Conservation (phyloP, 1,140 invertebrate species). For the Drosophila bifasciata region DNA sequence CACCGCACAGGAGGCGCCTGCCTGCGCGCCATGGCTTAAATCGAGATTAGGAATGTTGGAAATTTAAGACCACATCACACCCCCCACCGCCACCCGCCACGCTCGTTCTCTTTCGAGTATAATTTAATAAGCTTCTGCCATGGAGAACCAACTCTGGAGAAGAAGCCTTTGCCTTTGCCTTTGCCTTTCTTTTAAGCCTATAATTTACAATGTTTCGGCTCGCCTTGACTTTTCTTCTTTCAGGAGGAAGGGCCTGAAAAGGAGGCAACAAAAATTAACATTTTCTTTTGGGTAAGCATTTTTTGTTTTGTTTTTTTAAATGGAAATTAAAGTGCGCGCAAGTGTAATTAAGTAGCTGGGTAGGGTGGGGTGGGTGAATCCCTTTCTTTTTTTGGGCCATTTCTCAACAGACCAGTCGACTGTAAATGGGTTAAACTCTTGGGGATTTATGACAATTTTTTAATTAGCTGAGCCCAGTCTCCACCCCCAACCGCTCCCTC, state of each 20-base stretch:
- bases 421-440: constrained; percentile 72
- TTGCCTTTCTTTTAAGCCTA: constrained; percentile 62
- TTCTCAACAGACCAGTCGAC: constrained; percentile 61
- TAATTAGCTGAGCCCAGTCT: constrained; percentile 58
- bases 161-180: constrained; percentile 14
- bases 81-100: background rate
- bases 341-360: constrained; percentile 80
- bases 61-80: constrained; percentile 46
- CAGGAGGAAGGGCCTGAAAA: background rate
- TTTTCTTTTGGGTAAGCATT: constrained; percentile 56
- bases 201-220: constrained; percentile 79
- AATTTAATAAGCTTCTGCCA: constrained; percentile 73
- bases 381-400: constrained; percentile 58
- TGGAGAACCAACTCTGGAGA: constrained; percentile 47
- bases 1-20: background rate
- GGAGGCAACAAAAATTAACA: constrained; percentile 53
- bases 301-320: constrained; percentile 38
- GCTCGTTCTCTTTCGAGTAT: constrained; percentile 20
- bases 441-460: constrained; percentile 78
- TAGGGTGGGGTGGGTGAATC: constrained; percentile 49
- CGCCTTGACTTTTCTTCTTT: constrained; percentile 62
- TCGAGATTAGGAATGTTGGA: constrained; percentile 65
- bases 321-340: constrained; percentile 79
- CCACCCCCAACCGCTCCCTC: background rate
- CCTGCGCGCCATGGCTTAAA: constrained; percentile 53